phyloP scores from a whole-genome alignment of 2,113 vertebrate genomes.

The Bostrychus sinensis region DNA sequence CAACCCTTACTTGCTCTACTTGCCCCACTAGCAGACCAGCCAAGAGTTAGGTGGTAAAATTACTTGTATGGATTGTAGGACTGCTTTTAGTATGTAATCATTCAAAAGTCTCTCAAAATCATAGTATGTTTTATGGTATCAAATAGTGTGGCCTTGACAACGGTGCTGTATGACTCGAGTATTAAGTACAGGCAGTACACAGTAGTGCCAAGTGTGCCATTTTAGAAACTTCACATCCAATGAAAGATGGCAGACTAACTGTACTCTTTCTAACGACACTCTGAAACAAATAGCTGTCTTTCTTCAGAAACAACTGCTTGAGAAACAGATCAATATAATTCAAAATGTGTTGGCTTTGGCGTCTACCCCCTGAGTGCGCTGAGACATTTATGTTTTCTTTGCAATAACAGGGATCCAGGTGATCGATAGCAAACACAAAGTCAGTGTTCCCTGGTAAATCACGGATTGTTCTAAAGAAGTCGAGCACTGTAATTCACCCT shows the following conservation, averaged over 20 bases:
- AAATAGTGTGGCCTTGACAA: no score
- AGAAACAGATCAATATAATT: slow-evolving; percentile 21
- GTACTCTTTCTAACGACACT: neutral
- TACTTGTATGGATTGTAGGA: no score
- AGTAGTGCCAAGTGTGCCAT: neutral
- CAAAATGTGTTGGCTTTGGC: slow-evolving; percentile 1
- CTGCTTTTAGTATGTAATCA: no score
- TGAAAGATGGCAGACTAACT: neutral
- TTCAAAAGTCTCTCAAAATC: no score
- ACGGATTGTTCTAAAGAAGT: slow-evolving; percentile 11
- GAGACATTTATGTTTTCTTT: slow-evolving; percentile 28
- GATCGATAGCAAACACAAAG: slow-evolving; percentile 20
- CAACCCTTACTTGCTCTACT: no score
- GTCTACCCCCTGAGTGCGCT: neutral
- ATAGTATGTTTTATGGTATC: neutral
- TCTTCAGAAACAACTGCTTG: neutral
- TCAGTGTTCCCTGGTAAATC: neutral
- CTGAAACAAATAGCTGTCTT: neutral
- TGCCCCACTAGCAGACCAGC: no score
- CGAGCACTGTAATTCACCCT: neutral
- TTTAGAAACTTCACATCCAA: neutral
- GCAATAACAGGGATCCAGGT: slow-evolving; percentile 4
- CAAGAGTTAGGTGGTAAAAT: no score
- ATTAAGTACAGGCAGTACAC: neutral
- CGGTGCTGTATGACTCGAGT: neutral